Conservation (phyloP, 1,140 invertebrate genomes). For the Amyelois transitella region DNA sequence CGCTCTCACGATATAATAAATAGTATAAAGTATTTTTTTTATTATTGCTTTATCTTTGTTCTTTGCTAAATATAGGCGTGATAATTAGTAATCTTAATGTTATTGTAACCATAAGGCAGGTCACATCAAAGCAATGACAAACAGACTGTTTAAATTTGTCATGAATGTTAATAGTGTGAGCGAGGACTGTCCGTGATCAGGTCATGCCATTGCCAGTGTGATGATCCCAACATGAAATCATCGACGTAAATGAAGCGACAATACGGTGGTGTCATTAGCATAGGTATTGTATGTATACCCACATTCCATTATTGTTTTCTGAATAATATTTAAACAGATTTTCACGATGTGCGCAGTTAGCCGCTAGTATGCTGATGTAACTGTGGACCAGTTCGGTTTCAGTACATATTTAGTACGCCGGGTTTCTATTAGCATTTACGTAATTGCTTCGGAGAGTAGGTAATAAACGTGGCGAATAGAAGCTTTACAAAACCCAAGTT, state of each 20-base stretch:
- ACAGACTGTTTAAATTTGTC: neutral
- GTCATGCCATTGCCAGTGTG: slow-evolving; percentile 37
- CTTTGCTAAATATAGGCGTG: neutral
- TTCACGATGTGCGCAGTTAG: slow-evolving; percentile 58
- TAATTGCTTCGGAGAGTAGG: neutral
- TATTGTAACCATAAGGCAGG: neutral
- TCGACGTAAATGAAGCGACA: slow-evolving; percentile 34
- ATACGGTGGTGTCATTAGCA: slow-evolving; percentile 36
- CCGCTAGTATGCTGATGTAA: slow-evolving; percentile 39
- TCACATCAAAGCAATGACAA: slow-evolving; percentile 4
- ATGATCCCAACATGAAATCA: slow-evolving; percentile 45
- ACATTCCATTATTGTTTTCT: slow-evolving; percentile 49
- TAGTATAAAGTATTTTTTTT: neutral
- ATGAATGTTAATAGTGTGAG: slow-evolving; percentile 15
- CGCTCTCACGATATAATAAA: neutral
- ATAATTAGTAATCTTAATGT: neutral
- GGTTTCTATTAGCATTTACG: neutral
- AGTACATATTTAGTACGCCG: slow-evolving; percentile 9
- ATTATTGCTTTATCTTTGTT: neutral
- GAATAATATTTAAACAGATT: slow-evolving; percentile 59
- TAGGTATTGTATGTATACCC: slow-evolving; percentile 21
- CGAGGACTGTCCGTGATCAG: slow-evolving; percentile 21
- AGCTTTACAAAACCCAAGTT: slow-evolving; percentile 22
- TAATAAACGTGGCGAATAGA: slow-evolving; percentile 12
- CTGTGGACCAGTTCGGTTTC: too few species aligned